Base-by-base conservation (phyloP, 2,797 vertebrate species). In the Synanceia verrucosa region DNA sequence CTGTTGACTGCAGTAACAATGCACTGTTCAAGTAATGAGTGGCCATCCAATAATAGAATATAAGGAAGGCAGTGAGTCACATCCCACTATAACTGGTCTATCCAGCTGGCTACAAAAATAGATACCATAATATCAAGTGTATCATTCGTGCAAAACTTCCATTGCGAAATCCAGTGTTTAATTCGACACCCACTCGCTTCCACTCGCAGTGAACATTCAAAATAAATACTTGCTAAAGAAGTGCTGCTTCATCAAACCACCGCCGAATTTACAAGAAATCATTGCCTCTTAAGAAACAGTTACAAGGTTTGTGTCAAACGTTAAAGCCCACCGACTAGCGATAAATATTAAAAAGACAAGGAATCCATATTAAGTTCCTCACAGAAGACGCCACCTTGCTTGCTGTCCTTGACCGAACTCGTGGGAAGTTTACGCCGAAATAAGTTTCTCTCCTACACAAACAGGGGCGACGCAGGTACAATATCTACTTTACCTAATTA, bases 381-480 rank as follows among this genome's bases (percentile, higher is more conserved):
- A 31, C 14, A 21, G 11, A 43, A 33, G 33, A 29, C 57, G 67
- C 33, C 57, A 76, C 67, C 67, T 51, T 58, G 67, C 63, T 66
- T 18, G 5, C 9, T 50, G 85, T 62, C 90, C 90, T 91, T 87
- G 84, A 43, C 37, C 73, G 21, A 81, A 89, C 83, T 84, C 68
- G 61, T 19, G 59, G 34, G 56, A 88, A 88, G 70, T 84, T 86
- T 5, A 29, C 5, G 31, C n/a, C 12, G 16, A 31, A 24, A 12
- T 50, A 87, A 87, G 64, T 72, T 51, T 9, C 18, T 73, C 39
- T 46, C 4, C 31, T 18, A 1, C 4, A 36, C 28, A 18, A 3
- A 37, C 46, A 18, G 9, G n/a, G 0, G 5, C 44, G 19, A 59
- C 19, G 0, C 1, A 14, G 23, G 0, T 13, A 2, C n/a, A 4